Percentiles rank a stretch among this genome's conserved stretches.
These are phyloP conservation scores for Castor canadensis DNA, from an alignment of 2,113 vertebrate genomes.

Conservation along the genomic window DNA sequence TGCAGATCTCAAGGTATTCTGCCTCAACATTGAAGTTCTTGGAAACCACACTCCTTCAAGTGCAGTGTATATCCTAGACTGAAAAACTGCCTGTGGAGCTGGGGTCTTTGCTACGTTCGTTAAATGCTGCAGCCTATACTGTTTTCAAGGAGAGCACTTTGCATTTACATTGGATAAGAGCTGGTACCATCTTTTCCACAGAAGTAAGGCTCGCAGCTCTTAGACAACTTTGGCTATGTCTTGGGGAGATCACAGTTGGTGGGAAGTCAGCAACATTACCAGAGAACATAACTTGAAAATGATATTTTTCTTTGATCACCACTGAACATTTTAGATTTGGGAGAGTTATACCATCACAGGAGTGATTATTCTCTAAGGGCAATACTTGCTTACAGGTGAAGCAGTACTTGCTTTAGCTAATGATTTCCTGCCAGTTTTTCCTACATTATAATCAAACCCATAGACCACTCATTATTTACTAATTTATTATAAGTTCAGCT, in stretches of 20 bases:
- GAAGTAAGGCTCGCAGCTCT: not conserved
- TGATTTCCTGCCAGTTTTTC: not conserved
- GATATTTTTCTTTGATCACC: constrained; percentile 35
- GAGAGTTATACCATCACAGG: not conserved
- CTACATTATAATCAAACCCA: not conserved
- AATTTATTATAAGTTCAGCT: not conserved
- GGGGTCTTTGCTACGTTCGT: not conserved
- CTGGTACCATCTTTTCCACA: not conserved
- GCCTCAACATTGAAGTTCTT: not conserved
- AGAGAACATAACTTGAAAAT: constrained; percentile 25
- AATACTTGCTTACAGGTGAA: not conserved
- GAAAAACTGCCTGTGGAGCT: constrained; percentile 5
- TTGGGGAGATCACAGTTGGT: constrained; percentile 21
- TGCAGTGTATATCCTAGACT: not conserved
- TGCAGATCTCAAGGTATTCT: not conserved
- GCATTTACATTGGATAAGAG: constrained; percentile 30
- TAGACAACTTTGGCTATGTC: constrained; percentile 28
- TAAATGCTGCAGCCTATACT: too few species aligned
- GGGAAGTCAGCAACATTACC: constrained; percentile 11
- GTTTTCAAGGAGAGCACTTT: not conserved
- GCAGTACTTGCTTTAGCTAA: not conserved
- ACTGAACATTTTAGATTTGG: not conserved
- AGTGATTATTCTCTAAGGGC: not conserved
- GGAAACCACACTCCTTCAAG: not conserved
- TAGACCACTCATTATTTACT: not conserved